Evolutionary conservation across 1,140 invertebrate species (phyloP).

Genomic region (Batillaria attramentaria): DNA sequence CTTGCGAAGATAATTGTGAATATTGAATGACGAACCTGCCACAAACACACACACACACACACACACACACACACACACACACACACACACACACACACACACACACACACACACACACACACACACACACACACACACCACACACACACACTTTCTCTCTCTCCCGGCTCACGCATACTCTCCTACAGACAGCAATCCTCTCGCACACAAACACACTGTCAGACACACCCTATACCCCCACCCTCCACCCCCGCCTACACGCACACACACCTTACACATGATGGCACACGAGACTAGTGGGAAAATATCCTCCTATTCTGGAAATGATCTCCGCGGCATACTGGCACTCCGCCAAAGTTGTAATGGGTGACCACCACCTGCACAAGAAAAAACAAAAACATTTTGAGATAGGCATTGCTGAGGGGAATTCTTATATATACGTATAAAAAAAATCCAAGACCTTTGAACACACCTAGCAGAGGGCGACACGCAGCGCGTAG

Average conservation of each 20-base stretch:
- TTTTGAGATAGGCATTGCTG: neutral
- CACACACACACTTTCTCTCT: neutral
- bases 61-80: neutral
- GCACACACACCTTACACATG: neutral
- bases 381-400: neutral
- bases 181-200: neutral
- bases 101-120: neutral
- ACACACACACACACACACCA: neutral
- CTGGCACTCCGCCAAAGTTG: too few species aligned
- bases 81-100: neutral
- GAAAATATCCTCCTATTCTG: too few species aligned
- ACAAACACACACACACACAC: neutral
- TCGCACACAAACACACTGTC: neutral
- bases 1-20: too few species aligned
- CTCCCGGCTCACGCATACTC: neutral
- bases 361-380: neutral
- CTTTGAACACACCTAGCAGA: too few species aligned
- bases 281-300: neutral
- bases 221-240: neutral
- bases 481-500: too few species aligned
- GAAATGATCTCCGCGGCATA: too few species aligned
- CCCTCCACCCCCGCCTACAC: neutral
- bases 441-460: too few species aligned
- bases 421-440: neutral
- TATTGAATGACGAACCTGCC: too few species aligned